Conservation (phyloP, 2,113 vertebrate genomes). For the Eretmodus cyanostictus region DNA sequence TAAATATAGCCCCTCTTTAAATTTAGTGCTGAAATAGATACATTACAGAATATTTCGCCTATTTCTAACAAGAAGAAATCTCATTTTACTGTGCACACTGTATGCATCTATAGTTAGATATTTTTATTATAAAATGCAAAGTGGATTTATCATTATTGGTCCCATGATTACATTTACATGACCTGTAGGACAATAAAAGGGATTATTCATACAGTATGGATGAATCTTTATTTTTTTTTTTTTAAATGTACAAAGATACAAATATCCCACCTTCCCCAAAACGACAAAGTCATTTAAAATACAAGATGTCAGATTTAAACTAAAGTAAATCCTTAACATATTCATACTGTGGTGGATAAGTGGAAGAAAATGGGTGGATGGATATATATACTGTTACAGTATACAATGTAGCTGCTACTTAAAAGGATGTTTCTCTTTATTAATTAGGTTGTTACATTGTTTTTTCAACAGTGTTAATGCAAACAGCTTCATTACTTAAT, state of each 20-base stretch:
- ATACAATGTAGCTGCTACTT: not conserved
- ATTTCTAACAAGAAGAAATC: not conserved
- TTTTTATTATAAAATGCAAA: not conserved
- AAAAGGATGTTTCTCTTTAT: not conserved
- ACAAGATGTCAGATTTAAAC: not conserved
- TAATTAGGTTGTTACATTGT: not conserved
- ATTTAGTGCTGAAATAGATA: not conserved
- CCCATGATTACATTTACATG: not conserved
- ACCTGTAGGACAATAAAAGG: fast-evolving
- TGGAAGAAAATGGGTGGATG: not conserved
- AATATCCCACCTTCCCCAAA: not conserved
- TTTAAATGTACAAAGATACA: not conserved
- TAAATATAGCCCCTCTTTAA: not conserved
- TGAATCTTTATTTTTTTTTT: not conserved
- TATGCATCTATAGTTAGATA: not conserved
- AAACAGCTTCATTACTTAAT: not conserved
- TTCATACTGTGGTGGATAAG: not conserved
- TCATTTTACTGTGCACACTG: not conserved
- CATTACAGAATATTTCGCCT: not conserved
- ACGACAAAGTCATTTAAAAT: not conserved
- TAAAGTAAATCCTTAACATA: not conserved
- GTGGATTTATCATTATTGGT: not conserved
- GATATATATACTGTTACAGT: not conserved
- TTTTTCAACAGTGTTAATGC: not conserved
- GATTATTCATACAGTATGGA: not conserved